A percentile compares a stretch with the other conserved stretches of the same genome.
These are phyloP conservation scores for Fissipunctia ypsillon DNA, from an alignment of 2,888 invertebrate species.

Conservation along the genomic window DNA sequence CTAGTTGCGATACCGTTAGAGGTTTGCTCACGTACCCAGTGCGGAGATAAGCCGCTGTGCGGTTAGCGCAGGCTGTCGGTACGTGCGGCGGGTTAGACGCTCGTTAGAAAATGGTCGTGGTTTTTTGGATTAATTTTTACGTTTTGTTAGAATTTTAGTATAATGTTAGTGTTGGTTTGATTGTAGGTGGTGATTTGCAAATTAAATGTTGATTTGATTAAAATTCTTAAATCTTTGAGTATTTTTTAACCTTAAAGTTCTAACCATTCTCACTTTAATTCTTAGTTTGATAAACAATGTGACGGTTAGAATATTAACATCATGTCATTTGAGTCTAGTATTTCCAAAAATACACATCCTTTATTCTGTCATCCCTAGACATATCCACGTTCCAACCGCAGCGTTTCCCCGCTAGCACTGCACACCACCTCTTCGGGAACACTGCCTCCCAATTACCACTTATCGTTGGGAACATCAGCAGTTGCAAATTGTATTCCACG, in stretches of 20 bases:
- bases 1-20: conserved; percentile 68
- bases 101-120: conserved; percentile 50
- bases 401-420: conserved; percentile 42
- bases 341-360: not conserved
- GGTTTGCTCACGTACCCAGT: conserved; percentile 67
- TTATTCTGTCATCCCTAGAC: not conserved
- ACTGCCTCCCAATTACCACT: conserved; percentile 83
- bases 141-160: not conserved
- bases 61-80: conserved; percentile 41
- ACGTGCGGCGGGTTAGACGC: conserved; percentile 60
- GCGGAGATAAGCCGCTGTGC: conserved; percentile 64
- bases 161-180: not conserved
- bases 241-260: not conserved
- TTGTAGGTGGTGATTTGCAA: not conserved
- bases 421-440: conserved; percentile 38
- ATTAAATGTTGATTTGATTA: not conserved
- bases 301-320: not conserved
- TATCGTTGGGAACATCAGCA: conserved; percentile 87
- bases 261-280: not conserved
- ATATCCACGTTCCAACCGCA: conserved; percentile 48
- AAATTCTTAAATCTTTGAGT: not conserved
- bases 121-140: conserved; percentile 1
- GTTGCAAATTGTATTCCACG: conserved; percentile 82
- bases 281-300: not conserved
- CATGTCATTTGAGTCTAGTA: not conserved